Percentiles rank a stretch among this genome's conserved stretches.
Evolutionary conservation across 2,888 invertebrate genomes (phyloP).

Genomic region (Spilosoma lubricipeda): DNA sequence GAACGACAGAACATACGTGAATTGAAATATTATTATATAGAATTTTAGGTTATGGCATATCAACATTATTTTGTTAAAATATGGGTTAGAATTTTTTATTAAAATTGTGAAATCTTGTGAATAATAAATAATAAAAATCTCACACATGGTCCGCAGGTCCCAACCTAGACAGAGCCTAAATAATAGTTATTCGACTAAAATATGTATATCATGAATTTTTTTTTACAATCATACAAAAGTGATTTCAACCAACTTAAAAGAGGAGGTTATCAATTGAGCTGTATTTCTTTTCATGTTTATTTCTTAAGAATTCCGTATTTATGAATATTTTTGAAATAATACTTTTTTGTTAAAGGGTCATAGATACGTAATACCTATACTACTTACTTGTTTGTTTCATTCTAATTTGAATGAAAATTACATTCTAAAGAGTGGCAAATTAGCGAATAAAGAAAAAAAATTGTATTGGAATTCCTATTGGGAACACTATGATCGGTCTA

Average conservation of each 20-base stretch:
- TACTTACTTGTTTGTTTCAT: neutral
- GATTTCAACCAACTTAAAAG: neutral
- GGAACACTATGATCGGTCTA: neutral
- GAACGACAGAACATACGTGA: too few species aligned
- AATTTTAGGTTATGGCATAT: too few species aligned
- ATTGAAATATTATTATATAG: too few species aligned
- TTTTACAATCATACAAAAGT: neutral
- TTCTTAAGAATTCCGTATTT: neutral
- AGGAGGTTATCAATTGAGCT: too few species aligned
- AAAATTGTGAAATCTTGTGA: neutral
- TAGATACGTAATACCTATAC: neutral
- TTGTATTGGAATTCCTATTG: neutral
- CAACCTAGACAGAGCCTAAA: too few species aligned
- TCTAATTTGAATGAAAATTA: neutral
- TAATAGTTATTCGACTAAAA: neutral
- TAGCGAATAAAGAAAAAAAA: neutral
- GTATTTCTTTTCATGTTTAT: too few species aligned
- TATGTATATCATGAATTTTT: neutral
- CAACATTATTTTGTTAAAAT: too few species aligned
- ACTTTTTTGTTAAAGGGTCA: neutral
- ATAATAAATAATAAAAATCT: too few species aligned
- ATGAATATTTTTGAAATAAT: neutral
- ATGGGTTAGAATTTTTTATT: neutral
- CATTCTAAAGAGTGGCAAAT: neutral
- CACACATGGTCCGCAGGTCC: too few species aligned